These are phyloP conservation scores for Lindbergichthys nudifrons DNA, from an alignment of 2,797 vertebrate species.

Conservation along the genomic window DNA sequence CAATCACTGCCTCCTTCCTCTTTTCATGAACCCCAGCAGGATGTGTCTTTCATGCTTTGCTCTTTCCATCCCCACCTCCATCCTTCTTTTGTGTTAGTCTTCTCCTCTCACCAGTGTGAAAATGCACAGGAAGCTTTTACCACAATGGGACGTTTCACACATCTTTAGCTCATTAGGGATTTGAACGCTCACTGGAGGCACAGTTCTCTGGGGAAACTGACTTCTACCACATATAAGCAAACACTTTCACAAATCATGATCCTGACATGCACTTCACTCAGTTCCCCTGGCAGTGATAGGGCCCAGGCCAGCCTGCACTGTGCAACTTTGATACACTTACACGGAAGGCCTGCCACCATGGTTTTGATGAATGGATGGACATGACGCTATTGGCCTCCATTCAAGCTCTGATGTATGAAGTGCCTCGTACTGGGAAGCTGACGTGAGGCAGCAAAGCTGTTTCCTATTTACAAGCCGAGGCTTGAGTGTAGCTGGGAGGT, in stretches of 20 bases:
- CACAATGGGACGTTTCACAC: constrained; percentile 68
- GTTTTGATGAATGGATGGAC: constrained; percentile 69
- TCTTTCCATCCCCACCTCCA: constrained; percentile 73
- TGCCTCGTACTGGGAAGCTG: constrained; percentile 61
- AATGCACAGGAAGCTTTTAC: constrained; percentile 74
- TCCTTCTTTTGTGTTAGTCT: constrained; percentile 77
- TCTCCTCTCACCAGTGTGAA: constrained; percentile 70
- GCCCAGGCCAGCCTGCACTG: constrained; percentile 55
- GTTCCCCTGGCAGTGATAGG: constrained; percentile 51
- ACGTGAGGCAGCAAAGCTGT: constrained; percentile 68
- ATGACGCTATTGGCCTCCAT: constrained; percentile 52
- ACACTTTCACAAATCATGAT: constrained; percentile 50
- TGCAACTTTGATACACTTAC: constrained; percentile 57
- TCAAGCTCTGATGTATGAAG: constrained; percentile 67
- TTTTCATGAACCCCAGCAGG: constrained; percentile 70
- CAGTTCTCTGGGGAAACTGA: constrained; percentile 31
- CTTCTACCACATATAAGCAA: constrained; percentile 42
- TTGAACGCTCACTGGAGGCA: constrained; percentile 37
- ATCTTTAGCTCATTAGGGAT: constrained; percentile 63
- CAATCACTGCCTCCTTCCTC: constrained; percentile 76
- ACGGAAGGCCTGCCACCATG: constrained; percentile 58
- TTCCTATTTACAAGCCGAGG: constrained; percentile 68
- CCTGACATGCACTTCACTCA: constrained; percentile 56
- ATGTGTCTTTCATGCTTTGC: constrained; percentile 77
- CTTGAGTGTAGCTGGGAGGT: constrained; percentile 52